Evolutionary conservation across 2,888 invertebrate genomes (phyloP).

Genomic region (Brenthis daphne): DNA sequence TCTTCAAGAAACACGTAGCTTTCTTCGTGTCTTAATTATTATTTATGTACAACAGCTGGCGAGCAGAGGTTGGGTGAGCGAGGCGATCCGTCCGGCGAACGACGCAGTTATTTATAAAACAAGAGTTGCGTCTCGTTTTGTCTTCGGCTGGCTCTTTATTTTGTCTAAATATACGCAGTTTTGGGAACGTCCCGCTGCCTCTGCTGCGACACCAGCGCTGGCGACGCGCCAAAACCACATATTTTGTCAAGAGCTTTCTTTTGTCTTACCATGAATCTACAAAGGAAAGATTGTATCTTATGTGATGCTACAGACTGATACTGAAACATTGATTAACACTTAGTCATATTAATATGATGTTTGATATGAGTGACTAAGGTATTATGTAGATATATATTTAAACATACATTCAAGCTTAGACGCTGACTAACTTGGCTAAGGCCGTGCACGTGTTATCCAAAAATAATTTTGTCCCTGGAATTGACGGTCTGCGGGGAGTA

Average conservation of each 20-base stretch:
- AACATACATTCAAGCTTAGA: conserved; percentile 11
- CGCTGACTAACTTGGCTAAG: conserved; percentile 43
- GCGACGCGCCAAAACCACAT: conserved; percentile 69
- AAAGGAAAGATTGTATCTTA: conserved; percentile 37
- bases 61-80: conserved; percentile 72
- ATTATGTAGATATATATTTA: too few relatives aligned
- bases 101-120: conserved; percentile 81
- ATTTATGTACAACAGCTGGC: conserved; percentile 81
- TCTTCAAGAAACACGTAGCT: conserved; percentile 54
- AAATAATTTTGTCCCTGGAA: conserved; percentile 61
- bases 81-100: conserved; percentile 77
- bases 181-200: conserved; percentile 77
- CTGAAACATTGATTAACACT: too few relatives aligned
- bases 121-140: conserved; percentile 81
- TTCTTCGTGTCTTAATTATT: conserved; percentile 79
- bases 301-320: too few relatives aligned
- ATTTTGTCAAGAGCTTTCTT: conserved; percentile 69
- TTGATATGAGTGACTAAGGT: too few relatives aligned
- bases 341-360: too few relatives aligned
- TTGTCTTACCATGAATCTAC: conserved; percentile 52
- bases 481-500: conserved; percentile 44
- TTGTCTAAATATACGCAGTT: conserved; percentile 83
- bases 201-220: conserved; percentile 73
- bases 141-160: conserved; percentile 82
- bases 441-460: conserved; percentile 57